Conservation (phyloP, 1,140 invertebrate species). For the Papilio xuthus region DNA sequence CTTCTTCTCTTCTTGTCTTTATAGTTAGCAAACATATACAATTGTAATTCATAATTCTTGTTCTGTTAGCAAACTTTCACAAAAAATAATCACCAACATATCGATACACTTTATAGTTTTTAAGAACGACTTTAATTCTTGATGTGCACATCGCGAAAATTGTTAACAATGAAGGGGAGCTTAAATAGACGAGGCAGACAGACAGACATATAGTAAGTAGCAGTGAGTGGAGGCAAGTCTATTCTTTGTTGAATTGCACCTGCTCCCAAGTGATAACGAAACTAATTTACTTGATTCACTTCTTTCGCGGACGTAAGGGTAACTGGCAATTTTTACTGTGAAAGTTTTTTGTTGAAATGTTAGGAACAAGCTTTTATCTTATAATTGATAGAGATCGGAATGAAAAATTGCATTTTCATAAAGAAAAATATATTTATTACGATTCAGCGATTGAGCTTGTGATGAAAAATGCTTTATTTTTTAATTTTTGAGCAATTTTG, state of each 20-base stretch:
- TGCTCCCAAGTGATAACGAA: constrained; percentile 32
- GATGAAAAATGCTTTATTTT: no score
- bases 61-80: no score
- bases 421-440: not conserved
- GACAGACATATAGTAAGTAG: not conserved
- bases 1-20: not conserved
- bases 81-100: not conserved
- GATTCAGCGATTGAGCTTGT: no score
- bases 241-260: constrained; percentile 17
- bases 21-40: no score
- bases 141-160: not conserved
- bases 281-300: constrained; percentile 32
- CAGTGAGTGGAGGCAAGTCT: not conserved
- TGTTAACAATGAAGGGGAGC: constrained; percentile 11
- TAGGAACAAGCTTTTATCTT: not conserved
- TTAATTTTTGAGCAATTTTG: not conserved
- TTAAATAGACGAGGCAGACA: constrained; percentile 10
- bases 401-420: not conserved
- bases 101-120: not conserved
- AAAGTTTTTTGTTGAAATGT: not conserved
- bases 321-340: constrained; percentile 5
- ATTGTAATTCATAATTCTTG: no score
- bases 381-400: not conserved
- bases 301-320: not conserved
- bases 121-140: not conserved